A percentile compares a stretch with the other conserved stretches of the same genome.
phyloP scores from a whole-genome alignment of 2,113 vertebrate species.

The Nothobranchius furzeri region DNA sequence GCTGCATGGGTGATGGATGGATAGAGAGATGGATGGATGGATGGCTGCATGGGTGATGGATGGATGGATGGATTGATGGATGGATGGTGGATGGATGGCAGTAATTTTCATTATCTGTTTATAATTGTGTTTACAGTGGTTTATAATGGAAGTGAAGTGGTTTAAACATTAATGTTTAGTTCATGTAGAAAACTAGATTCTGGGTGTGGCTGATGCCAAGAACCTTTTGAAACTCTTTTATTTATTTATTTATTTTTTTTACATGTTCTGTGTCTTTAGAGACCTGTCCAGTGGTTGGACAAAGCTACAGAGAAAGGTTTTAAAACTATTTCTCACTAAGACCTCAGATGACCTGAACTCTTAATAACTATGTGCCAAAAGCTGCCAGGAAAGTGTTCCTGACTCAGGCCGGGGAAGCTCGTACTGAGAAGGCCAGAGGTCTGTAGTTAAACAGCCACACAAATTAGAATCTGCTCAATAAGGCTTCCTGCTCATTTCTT shows the following conservation, averaged over 20 bases:
- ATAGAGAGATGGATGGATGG: no score
- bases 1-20: no score
- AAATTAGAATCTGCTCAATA: conserved; percentile 44
- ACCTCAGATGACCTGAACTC: conserved; percentile 67
- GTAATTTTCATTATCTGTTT: no score
- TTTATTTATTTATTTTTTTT: no score
- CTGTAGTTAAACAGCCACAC: conserved; percentile 64
- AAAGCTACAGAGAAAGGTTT: conserved; percentile 53
- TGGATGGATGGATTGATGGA: no score
- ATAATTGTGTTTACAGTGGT: no score
- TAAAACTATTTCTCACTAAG: conserved; percentile 76
- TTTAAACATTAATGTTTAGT: neutral
- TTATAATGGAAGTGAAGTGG: no score
- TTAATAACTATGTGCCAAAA: conserved; percentile 84
- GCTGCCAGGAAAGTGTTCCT: conserved; percentile 73
- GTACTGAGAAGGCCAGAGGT: conserved; percentile 36
- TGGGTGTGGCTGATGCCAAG: neutral
- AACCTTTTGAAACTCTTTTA: no score
- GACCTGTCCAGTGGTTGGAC: conserved; percentile 5
- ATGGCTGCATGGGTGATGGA: no score
- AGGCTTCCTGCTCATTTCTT: no score
- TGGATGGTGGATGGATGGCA: no score
- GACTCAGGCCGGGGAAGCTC: conserved; percentile 36
- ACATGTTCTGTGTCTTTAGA: neutral
- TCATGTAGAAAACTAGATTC: conserved; percentile 4